These are phyloP conservation scores for Darevskia mixta DNA, from an alignment of 2,797 vertebrate genomes.

Conservation along the genomic window DNA sequence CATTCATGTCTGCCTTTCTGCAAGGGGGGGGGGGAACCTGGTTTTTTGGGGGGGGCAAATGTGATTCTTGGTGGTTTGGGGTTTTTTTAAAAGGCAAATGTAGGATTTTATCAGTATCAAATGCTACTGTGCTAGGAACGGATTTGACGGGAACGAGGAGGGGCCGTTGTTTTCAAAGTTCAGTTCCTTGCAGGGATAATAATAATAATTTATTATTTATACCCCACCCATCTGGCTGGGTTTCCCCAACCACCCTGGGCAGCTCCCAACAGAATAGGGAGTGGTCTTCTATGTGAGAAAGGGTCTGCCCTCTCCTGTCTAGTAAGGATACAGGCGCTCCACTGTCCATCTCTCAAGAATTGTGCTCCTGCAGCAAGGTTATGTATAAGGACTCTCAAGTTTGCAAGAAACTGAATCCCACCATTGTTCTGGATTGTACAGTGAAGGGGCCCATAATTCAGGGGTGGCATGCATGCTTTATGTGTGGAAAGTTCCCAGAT, in stretches of 20 bases:
- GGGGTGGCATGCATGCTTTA: not conserved
- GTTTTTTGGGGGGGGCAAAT: not conserved
- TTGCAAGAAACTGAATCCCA: not conserved
- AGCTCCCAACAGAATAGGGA: not conserved
- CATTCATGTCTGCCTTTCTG: too few species aligned
- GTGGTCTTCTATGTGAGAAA: not conserved
- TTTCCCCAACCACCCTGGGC: too few species aligned
- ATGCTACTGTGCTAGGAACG: not conserved
- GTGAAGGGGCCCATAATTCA: not conserved
- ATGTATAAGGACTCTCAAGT: not conserved
- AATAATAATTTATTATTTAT: too few species aligned
- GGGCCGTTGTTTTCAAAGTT: not conserved
- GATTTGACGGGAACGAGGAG: not conserved
- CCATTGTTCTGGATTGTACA: not conserved
- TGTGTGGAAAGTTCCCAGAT: not conserved
- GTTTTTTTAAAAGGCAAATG: not conserved
- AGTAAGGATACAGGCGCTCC: not conserved
- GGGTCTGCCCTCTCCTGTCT: not conserved
- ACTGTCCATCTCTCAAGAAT: not conserved
- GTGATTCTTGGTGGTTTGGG: not conserved
- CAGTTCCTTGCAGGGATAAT: not conserved
- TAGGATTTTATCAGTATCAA: not conserved
- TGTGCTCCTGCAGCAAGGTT: not conserved
- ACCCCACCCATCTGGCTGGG: too few species aligned
- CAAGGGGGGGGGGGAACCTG: too few species aligned